These are phyloP conservation scores for Turdus rufiventris DNA, from an alignment of 2,113 vertebrate genomes.

Conservation along the genomic window DNA sequence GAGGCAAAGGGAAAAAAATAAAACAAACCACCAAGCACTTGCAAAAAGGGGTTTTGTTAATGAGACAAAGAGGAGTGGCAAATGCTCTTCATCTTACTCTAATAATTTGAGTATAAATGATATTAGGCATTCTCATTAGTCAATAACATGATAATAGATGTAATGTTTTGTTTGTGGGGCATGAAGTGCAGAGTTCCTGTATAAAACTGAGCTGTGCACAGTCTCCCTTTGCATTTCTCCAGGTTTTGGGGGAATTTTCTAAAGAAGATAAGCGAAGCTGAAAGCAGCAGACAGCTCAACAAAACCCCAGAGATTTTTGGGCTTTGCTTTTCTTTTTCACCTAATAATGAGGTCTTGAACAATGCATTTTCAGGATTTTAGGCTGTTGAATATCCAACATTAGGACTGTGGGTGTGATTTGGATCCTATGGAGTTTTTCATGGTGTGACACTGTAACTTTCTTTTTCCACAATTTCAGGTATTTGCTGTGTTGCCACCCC, in stretches of 20 bases:
- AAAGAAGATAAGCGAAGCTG: neutral
- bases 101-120: neutral
- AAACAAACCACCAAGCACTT: neutral
- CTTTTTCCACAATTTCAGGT: neutral
- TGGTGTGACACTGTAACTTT: neutral
- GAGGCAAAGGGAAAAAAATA: neutral
- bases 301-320: rapidly evolving
- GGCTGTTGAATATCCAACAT: neutral
- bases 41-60: neutral
- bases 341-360: neutral
- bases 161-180: neutral
- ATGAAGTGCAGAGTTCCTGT: neutral
- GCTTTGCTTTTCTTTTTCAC: neutral
- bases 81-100: neutral
- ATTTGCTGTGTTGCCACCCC: neutral
- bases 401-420: neutral
- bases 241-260: neutral
- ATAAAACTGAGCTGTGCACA: neutral
- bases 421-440: neutral
- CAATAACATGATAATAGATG: neutral
- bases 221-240: rapidly evolving
- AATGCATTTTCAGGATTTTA: neutral
- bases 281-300: neutral
- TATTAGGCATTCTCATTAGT: neutral
- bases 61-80: neutral